These are phyloP conservation scores for Capreolus pygargus DNA, from an alignment of 2,113 vertebrate species.

Conservation along the genomic window DNA sequence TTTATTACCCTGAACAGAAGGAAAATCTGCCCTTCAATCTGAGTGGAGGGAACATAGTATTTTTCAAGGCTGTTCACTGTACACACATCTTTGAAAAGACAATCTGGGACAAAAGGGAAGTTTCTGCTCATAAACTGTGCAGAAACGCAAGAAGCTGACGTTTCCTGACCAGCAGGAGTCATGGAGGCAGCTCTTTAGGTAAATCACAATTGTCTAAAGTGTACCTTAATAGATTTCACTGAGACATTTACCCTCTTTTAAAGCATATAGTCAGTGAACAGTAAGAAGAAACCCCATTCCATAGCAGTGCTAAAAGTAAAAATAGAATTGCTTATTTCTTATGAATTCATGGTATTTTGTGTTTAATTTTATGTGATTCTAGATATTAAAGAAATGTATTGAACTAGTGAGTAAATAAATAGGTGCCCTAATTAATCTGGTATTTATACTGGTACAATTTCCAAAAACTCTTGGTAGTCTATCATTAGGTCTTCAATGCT, in stretches of 20 bases:
- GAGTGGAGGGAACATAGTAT: neutral
- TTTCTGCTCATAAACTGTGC: neutral
- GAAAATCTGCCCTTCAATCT: neutral
- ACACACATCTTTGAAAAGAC: neutral
- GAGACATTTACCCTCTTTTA: neutral
- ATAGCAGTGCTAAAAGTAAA: neutral
- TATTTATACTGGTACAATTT: neutral
- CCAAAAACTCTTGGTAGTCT: neutral
- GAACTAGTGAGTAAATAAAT: neutral
- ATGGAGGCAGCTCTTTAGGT: neutral
- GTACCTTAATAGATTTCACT: neutral
- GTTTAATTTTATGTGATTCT: slow-evolving; percentile 1
- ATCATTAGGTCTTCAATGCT: neutral
- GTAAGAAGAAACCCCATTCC: neutral
- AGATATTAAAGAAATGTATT: neutral
- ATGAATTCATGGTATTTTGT: neutral
- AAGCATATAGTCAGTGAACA: neutral
- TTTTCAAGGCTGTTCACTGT: neutral
- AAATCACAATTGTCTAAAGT: neutral
- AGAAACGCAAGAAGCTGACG: neutral
- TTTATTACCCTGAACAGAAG: neutral
- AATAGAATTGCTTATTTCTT: neutral
- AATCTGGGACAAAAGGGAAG: neutral
- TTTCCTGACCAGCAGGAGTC: neutral
- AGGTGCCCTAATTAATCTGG: neutral